phyloP scores from a whole-genome alignment of 2,113 vertebrate species.

The Rousettus leschenaultii region DNA sequence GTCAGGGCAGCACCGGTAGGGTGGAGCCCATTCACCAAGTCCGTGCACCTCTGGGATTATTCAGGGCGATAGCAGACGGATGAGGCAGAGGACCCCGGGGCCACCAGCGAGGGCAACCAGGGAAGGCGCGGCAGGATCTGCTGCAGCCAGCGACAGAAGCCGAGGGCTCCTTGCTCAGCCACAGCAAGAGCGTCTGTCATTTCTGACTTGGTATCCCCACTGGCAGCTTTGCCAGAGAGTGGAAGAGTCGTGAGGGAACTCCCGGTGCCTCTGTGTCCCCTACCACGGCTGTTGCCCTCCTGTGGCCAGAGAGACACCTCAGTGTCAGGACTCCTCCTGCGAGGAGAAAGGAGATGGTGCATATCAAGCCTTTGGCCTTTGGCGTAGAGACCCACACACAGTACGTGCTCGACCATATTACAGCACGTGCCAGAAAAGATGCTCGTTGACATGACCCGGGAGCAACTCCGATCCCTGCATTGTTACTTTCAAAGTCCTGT shows the following conservation, averaged over 20 bases:
- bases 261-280: background rate
- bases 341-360: background rate
- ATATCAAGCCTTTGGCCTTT: background rate
- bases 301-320: background rate
- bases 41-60: background rate
- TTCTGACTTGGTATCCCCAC: background rate
- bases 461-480: background rate
- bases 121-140: fast-evolving
- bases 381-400: background rate
- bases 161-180: background rate
- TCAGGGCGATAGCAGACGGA: background rate
- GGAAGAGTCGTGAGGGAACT: background rate
- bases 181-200: background rate
- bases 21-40: too few relatives aligned
- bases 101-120: background rate
- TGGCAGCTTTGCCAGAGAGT: background rate
- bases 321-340: too few relatives aligned
- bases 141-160: background rate
- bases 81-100: background rate
- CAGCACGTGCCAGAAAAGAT: background rate
- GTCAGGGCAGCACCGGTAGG: background rate
- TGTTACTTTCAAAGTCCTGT: background rate
- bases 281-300: background rate
- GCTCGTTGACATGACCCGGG: background rate
- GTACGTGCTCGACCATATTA: background rate